phyloP scores from a whole-genome alignment of 92 coral and sea anemone genomes.

The Zoanthus sociatus region DNA sequence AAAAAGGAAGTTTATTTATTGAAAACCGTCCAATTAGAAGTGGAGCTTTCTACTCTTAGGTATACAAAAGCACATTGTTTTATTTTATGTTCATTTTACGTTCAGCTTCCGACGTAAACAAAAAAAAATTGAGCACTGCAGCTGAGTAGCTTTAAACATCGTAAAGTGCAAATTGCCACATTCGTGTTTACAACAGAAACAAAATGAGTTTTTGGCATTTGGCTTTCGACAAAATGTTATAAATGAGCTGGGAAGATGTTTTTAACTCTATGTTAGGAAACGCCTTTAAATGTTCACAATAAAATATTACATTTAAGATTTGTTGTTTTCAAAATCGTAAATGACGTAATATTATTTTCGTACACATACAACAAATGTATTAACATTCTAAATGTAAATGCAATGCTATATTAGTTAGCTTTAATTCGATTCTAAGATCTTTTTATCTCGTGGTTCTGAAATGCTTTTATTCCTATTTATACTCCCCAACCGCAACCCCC shows the following conservation, averaged over 20 bases:
- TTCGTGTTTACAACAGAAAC: too few relatives aligned
- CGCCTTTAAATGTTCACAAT: conserved; percentile 3
- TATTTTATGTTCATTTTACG: too few relatives aligned
- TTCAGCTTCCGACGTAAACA: too few relatives aligned
- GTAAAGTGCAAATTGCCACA: not conserved
- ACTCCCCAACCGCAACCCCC: too few relatives aligned
- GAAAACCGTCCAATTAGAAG: too few relatives aligned
- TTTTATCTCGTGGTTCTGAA: conserved; percentile 6
- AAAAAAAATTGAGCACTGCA: too few relatives aligned
- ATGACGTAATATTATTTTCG: conserved; percentile 1
- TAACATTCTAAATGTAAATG: conserved; percentile 3
- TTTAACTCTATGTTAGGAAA: not conserved
- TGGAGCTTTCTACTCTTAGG: too few relatives aligned
- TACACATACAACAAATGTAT: conserved; percentile 9
- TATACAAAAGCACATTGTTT: too few relatives aligned
- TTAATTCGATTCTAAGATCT: conserved; percentile 5
- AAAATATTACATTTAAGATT: conserved; percentile 1
- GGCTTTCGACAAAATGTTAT: not conserved
- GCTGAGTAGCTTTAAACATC: too few relatives aligned
- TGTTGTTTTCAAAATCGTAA: conserved; percentile 2
- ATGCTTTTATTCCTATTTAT: not conserved
- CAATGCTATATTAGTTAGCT: not conserved
- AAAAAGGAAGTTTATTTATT: too few relatives aligned
- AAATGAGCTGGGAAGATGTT: conserved; percentile 11
- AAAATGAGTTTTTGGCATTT: not conserved